phyloP scores from a whole-genome alignment of 2,888 invertebrate genomes.

The Phytoseiulus persimilis region DNA sequence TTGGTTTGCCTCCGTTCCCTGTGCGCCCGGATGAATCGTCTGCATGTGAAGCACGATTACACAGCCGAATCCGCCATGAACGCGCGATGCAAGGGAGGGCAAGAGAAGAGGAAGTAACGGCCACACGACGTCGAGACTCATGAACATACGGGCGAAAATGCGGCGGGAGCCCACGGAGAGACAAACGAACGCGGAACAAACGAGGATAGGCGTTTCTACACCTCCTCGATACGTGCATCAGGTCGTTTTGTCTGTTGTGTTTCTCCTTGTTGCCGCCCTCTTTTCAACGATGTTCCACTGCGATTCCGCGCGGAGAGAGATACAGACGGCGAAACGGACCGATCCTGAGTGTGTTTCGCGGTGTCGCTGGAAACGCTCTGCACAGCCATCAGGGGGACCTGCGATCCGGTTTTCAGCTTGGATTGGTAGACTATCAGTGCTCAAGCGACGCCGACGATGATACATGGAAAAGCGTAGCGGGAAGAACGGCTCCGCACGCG shows the following conservation, averaged over 20 bases:
- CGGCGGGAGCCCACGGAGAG: background rate
- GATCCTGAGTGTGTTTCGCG: background rate
- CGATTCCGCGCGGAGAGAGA: background rate
- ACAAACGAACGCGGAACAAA: background rate
- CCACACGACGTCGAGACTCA: too few species aligned
- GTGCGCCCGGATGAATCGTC: background rate
- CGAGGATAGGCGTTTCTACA: background rate
- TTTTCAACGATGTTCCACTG: background rate
- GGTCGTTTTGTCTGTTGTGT: background rate
- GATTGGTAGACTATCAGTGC: too few species aligned
- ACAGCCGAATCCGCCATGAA: too few species aligned
- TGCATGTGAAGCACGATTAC: too few species aligned
- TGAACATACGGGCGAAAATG: background rate
- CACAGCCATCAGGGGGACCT: too few species aligned
- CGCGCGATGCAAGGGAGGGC: too few species aligned
- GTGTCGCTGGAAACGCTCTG: too few species aligned
- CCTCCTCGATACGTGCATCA: background rate
- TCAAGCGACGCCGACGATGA: too few species aligned
- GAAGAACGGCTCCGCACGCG: too few species aligned
- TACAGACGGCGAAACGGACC: background rate
- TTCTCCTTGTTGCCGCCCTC: background rate
- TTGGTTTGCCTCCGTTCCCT: background rate
- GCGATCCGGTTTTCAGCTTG: too few species aligned
- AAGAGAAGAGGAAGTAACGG: too few species aligned
- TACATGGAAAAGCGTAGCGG: too few species aligned